Percentiles rank a stretch among this genome's conserved stretches.
Evolutionary conservation across 2,888 invertebrate genomes (phyloP).

Genomic region (Colostygia pectinataria): DNA sequence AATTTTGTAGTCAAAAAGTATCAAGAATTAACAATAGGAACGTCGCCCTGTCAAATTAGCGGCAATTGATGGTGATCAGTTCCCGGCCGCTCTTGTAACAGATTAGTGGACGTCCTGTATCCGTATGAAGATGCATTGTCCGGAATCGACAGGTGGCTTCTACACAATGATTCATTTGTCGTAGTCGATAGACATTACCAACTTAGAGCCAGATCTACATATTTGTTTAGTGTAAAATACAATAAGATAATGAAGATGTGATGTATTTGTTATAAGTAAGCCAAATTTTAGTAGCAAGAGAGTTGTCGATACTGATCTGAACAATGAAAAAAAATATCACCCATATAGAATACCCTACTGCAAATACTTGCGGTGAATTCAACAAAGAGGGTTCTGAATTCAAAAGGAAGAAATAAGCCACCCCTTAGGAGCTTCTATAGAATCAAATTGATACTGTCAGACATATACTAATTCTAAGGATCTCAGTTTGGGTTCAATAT

Average conservation of each 20-base stretch:
- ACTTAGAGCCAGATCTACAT: too few relatives aligned
- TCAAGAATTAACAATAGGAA: neutral
- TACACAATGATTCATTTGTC: slow-evolving; percentile 64
- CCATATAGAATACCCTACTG: neutral
- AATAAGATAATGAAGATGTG: too few relatives aligned
- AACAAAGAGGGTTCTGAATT: neutral
- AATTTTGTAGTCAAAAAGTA: too few relatives aligned
- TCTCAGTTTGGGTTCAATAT: neutral
- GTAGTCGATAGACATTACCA: neutral
- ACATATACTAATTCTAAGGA: slow-evolving; percentile 8
- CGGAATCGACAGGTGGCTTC: slow-evolving; percentile 70
- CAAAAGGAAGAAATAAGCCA: slow-evolving; percentile 6
- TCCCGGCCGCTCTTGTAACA: slow-evolving; percentile 36
- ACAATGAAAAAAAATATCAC: too few relatives aligned
- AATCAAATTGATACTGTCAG: slow-evolving; percentile 7
- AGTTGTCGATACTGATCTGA: too few relatives aligned
- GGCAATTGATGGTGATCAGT: slow-evolving; percentile 14
- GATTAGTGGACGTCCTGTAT: slow-evolving; percentile 47
- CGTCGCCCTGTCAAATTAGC: slow-evolving; percentile 16
- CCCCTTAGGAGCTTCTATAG: slow-evolving; percentile 11
- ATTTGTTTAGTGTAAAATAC: too few relatives aligned
- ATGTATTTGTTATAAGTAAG: too few relatives aligned
- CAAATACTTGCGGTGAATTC: slow-evolving; percentile 7
- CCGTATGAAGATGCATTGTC: slow-evolving; percentile 68
- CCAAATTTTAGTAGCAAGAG: too few relatives aligned